Conservation (phyloP, 92 coral and sea anemone species). For the Anthopleura xanthogrammica region DNA sequence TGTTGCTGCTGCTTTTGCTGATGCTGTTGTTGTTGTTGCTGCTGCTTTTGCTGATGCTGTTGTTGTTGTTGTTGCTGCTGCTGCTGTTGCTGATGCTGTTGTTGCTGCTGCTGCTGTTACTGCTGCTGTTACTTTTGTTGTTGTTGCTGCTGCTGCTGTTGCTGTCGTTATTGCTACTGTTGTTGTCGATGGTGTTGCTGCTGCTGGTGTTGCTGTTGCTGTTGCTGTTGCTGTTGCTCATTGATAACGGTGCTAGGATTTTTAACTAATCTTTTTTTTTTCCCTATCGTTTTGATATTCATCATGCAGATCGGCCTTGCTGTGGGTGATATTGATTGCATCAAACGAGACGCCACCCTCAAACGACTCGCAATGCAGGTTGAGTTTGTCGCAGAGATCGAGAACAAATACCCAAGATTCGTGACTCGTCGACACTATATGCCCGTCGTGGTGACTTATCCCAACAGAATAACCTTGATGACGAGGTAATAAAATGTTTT, state of each 20-base stretch:
- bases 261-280: too few relatives aligned
- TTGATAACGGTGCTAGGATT: neutral
- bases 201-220: too few relatives aligned
- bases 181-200: too few relatives aligned
- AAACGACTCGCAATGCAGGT: slow-evolving; percentile 72
- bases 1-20: neutral
- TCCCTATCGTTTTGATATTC: neutral
- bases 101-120: too few relatives aligned
- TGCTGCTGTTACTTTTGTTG: neutral
- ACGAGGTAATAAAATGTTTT: neutral
- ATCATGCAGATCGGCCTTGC: slow-evolving; percentile 65
- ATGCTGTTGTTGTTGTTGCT: too few relatives aligned
- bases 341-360: slow-evolving; percentile 53
- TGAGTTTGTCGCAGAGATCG: slow-evolving; percentile 50
- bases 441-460: slow-evolving; percentile 13
- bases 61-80: too few relatives aligned
- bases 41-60: too few relatives aligned
- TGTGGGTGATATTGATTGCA: slow-evolving; percentile 69
- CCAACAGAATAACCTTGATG: slow-evolving; percentile 21
- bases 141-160: neutral
- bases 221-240: too few relatives aligned
- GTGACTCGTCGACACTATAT: slow-evolving; percentile 50
- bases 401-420: slow-evolving; percentile 63
- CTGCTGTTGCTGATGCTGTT: too few relatives aligned
- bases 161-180: neutral